Conservation (phyloP, 2,113 vertebrate genomes). For the Thunnus maccoyii region DNA sequence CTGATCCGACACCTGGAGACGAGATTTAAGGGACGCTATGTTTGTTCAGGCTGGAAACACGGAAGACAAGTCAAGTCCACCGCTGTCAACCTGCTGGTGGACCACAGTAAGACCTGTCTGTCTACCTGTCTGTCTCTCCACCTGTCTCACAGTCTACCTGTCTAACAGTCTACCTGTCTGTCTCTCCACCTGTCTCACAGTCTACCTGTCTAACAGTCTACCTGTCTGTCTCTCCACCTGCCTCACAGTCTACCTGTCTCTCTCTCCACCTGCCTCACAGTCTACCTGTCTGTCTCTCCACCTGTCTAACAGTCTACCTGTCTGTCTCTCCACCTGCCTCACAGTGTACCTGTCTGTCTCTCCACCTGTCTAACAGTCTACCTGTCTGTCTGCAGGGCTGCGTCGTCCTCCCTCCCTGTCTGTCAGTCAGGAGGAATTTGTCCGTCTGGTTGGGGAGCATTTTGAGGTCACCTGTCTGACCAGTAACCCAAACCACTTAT, state of each 20-base stretch:
- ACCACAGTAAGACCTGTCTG: constrained; percentile 79
- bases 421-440: constrained; percentile 65
- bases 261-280: background rate
- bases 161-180: background rate
- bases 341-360: background rate
- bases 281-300: background rate
- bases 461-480: constrained; percentile 85
- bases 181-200: background rate
- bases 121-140: background rate
- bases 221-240: constrained; percentile 71
- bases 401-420: constrained; percentile 5
- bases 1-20: constrained; percentile 77
- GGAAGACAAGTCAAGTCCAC: constrained; percentile 58
- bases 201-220: constrained; percentile 42
- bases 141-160: background rate
- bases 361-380: background rate
- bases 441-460: constrained; percentile 87
- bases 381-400: constrained; percentile 22
- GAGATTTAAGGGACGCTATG: constrained; percentile 73
- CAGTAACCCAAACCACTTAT: constrained; percentile 59
- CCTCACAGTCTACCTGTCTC: background rate
- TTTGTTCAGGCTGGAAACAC: constrained; percentile 79
- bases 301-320: background rate
- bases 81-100: constrained; percentile 76
- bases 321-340: background rate